Evolutionary conservation across 2,113 vertebrate genomes (phyloP).

Genomic region (Tachycineta bicolor): DNA sequence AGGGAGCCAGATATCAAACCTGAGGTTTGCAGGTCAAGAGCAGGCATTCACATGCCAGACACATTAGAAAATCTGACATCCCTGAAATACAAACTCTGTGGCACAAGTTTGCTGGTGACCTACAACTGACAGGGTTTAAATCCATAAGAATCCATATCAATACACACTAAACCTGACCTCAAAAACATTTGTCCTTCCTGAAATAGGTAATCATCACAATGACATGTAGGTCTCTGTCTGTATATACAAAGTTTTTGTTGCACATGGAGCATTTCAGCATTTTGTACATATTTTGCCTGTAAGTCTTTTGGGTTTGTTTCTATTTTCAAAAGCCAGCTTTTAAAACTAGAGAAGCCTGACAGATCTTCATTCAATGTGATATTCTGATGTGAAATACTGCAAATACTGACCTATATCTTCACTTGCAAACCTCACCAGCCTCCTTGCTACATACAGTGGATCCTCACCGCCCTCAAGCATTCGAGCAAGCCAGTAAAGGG

Average conservation of each 20-base stretch:
- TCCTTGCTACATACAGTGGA: slow-evolving; percentile 91
- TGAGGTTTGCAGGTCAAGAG: not conserved
- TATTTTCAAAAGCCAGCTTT: not conserved
- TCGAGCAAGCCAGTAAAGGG: slow-evolving; percentile 96
- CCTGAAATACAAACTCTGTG: not conserved
- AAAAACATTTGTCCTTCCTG: not conserved
- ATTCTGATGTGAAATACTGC: not conserved
- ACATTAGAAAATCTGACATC: not conserved
- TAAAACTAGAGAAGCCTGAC: not conserved
- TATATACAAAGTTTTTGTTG: not conserved
- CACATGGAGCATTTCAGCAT: not conserved
- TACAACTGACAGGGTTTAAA: not conserved
- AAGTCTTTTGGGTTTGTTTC: not conserved
- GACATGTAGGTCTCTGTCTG: not conserved
- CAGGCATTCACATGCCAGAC: not conserved
- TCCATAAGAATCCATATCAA: not conserved
- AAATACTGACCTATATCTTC: slow-evolving; percentile 90
- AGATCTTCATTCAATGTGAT: not conserved
- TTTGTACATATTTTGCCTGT: not conserved
- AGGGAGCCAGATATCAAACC: not conserved
- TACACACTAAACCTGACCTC: not conserved
- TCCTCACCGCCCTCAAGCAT: slow-evolving; percentile 98
- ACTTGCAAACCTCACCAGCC: slow-evolving; percentile 94
- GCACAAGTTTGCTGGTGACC: not conserved
- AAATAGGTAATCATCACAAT: not conserved